Evolutionary conservation across 2,888 invertebrate genomes (phyloP).

Genomic region (Yponomeuta sedellus): DNA sequence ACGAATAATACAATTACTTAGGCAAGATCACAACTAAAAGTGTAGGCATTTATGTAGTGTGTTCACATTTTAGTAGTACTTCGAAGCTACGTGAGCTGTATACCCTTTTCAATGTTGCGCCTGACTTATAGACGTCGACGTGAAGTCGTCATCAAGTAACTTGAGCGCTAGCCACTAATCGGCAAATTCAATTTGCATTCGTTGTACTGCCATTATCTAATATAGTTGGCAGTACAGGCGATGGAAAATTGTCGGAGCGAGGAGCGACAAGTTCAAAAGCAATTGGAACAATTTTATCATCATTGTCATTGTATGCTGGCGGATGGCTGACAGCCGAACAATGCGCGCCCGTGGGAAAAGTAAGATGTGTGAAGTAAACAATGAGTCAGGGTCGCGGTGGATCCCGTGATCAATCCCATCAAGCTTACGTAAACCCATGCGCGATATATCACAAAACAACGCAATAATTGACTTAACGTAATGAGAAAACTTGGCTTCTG

Average conservation of each 20-base stretch:
- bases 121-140: neutral
- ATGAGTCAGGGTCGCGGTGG: conserved; percentile 23
- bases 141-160: conserved; percentile 23
- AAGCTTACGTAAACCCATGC: neutral
- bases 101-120: too few relatives aligned
- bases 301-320: conserved; percentile 42
- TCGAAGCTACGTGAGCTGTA: too few relatives aligned
- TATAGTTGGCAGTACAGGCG: conserved; percentile 51
- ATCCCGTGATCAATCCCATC: conserved; percentile 4
- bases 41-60: too few relatives aligned
- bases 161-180: conserved; percentile 28
- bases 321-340: conserved; percentile 40
- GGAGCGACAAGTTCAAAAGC: conserved; percentile 53
- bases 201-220: conserved; percentile 67
- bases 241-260: conserved; percentile 51
- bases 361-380: conserved; percentile 32
- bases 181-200: conserved; percentile 66
- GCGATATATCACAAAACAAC: neutral
- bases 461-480: neutral
- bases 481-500: neutral
- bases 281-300: conserved; percentile 70
- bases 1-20: conserved; percentile 25
- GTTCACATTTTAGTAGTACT: too few relatives aligned
- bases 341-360: conserved; percentile 41
- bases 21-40: neutral